A percentile compares a stretch with the other conserved stretches of the same genome.
phyloP scores from a whole-genome alignment of 2,888 invertebrate species.

The Hesperia comma region DNA sequence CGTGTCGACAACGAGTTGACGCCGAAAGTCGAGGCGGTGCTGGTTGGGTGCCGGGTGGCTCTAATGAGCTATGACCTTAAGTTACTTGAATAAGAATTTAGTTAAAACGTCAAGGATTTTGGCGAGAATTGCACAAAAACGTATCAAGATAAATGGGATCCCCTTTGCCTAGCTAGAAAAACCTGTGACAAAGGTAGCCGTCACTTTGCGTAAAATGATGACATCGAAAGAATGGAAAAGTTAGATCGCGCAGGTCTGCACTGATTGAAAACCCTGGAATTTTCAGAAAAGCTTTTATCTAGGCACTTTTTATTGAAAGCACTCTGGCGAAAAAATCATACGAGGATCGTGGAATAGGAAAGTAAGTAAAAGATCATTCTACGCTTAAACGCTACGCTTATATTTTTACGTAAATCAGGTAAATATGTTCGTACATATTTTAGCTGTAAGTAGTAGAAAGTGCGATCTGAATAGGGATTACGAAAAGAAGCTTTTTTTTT shows the following conservation, averaged over 20 bases:
- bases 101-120: too few species aligned
- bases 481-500: too few species aligned
- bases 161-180: not conserved
- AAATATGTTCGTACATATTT: too few species aligned
- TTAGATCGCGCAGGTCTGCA: not conserved
- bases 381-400: too few species aligned
- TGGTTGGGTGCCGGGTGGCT: too few species aligned
- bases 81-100: too few species aligned
- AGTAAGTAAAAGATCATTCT: not conserved
- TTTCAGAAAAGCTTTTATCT: slow-evolving; percentile 1
- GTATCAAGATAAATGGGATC: not conserved
- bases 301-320: slow-evolving; percentile 4
- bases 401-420: too few species aligned
- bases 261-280: slow-evolving; percentile 2
- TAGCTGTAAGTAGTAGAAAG: too few species aligned
- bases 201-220: slow-evolving; percentile 4
- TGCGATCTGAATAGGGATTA: too few species aligned
- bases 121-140: not conserved
- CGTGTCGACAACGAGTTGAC: too few species aligned
- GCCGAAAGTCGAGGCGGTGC: too few species aligned
- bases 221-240: not conserved
- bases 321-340: not conserved
- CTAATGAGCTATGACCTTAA: too few species aligned
- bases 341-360: not conserved
- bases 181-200: not conserved